Base-by-base conservation (phyloP, 2,113 vertebrate genomes). In the Laticauda laticaudata region DNA sequence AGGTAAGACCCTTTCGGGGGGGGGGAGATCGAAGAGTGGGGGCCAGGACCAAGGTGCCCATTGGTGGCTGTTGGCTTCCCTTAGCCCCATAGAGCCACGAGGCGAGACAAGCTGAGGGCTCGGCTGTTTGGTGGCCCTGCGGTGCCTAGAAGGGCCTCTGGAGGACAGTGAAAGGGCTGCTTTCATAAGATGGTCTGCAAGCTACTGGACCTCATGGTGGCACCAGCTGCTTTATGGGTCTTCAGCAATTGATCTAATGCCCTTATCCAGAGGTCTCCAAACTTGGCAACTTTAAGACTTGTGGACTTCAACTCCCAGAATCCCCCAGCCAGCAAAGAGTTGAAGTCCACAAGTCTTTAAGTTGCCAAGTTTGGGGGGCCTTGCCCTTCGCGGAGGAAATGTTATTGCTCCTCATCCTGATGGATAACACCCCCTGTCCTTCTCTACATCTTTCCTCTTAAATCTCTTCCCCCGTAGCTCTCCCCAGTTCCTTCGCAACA, bases 1-100 rank as follows among this genome's bases (percentile, higher is more conserved):
- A 93, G 99, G 99, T 99, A 97, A 98, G 98, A 91, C 92, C 21
- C 24, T 3, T 1, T 4, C 0, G 15, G 7, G 8, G 15, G 15
- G 23, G 1, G n/a, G 45, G 5, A 7, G 3, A 34, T 8, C 0
- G 3, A 24, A 20, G 9, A n/a, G 45, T 3, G 18, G 11, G 1
- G 24, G 43, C 8, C 34, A 81, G 34, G 18, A 81, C 51, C 20
- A 29, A 5, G 64, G 57, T 1, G 18, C 1, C n/a, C 61, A 26
- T 1, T 21, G 6, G 45, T 24, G 18, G 6, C 0, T 1, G 2
- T 34, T 39, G n/a, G n/a, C 15, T 39, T 18, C 69, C n/a, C 15
- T 34, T 18, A 7, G 1, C 34, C 24, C 34, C 43, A 26, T 3
- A 11, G 7, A 5, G 26, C 59, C 3, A 2, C 61, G 0, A 14